Percentiles rank a stretch among this genome's conserved stretches.
These are phyloP conservation scores for Caenorhabditis inopinata DNA, from an alignment of 1,140 invertebrate genomes.

Conservation along the genomic window DNA sequence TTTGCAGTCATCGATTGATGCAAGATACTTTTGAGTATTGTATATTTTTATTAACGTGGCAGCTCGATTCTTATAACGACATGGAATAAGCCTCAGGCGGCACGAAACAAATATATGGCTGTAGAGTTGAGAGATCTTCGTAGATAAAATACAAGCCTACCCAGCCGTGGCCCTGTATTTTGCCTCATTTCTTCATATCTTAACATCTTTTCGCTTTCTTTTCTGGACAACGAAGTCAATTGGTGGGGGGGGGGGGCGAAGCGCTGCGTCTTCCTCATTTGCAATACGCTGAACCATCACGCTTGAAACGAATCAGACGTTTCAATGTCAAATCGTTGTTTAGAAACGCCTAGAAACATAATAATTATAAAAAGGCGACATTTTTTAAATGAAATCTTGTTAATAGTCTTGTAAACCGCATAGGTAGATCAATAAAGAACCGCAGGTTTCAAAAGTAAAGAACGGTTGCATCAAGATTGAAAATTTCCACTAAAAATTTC, in stretches of 20 bases:
- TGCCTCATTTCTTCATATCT: slow-evolving; percentile 33
- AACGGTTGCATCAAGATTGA: too few species aligned
- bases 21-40: slow-evolving; percentile 29
- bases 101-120: background rate
- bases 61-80: background rate
- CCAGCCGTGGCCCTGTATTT: background rate
- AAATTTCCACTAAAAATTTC: too few species aligned
- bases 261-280: too few species aligned
- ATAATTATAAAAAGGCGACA: too few species aligned
- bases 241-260: background rate
- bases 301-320: too few species aligned
- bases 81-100: slow-evolving; percentile 1
- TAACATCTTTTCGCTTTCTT: slow-evolving; percentile 33
- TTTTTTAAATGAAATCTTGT: too few species aligned
- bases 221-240: slow-evolving; percentile 18
- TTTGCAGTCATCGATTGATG: slow-evolving; percentile 30
- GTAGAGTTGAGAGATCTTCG: background rate
- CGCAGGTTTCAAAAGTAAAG: too few species aligned
- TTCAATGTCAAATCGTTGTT: too few species aligned
- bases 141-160: slow-evolving; percentile 22
- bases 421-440: too few species aligned
- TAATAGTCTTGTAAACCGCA: too few species aligned
- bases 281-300: too few species aligned
- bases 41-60: slow-evolving; percentile 35
- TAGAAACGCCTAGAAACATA: too few species aligned